Conservation (phyloP, 1,140 invertebrate genomes). For the Papilio xuthus region DNA sequence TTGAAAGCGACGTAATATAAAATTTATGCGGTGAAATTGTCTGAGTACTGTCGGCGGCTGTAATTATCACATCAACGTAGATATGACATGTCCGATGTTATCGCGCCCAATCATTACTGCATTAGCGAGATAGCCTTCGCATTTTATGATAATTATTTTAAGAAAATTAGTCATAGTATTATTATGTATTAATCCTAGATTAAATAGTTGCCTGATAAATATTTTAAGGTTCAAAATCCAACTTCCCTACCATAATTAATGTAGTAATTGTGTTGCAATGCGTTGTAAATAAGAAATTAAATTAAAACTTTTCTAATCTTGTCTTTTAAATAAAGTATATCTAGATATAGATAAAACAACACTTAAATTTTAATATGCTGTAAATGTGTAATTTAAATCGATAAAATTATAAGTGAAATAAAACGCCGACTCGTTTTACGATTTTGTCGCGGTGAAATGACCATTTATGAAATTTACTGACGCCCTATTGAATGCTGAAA, state of each 20-base stretch:
- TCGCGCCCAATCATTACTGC: constrained; percentile 53
- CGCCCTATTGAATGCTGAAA: constrained; percentile 12
- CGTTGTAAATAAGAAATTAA: too few relatives aligned
- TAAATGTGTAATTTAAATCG: constrained; percentile 16
- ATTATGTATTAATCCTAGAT: not conserved
- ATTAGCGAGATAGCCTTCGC: constrained; percentile 39
- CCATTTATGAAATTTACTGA: constrained; percentile 24
- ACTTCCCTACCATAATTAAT: too few relatives aligned
- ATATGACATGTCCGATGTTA: constrained; percentile 50
- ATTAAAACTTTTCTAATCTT: not conserved
- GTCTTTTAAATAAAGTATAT: constrained; percentile 3
- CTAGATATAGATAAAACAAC: not conserved
- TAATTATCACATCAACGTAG: constrained; percentile 57
- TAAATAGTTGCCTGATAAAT: too few relatives aligned
- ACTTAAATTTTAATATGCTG: constrained; percentile 18
- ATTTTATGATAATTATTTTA: constrained; percentile 29
- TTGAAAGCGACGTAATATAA: constrained; percentile 34
- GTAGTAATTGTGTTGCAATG: too few relatives aligned
- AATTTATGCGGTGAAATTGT: constrained; percentile 42
- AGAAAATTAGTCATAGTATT: not conserved
- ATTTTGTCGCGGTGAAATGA: constrained; percentile 45
- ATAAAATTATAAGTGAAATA: constrained; percentile 35
- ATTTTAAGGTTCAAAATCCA: too few relatives aligned
- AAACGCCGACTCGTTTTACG: constrained; percentile 48
- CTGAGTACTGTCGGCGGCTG: constrained; percentile 47